A percentile compares a stretch with the other conserved stretches of the same genome.
Conservation (phyloP, 2,797 vertebrate genomes). For the Tenualosa ilisha region DNA sequence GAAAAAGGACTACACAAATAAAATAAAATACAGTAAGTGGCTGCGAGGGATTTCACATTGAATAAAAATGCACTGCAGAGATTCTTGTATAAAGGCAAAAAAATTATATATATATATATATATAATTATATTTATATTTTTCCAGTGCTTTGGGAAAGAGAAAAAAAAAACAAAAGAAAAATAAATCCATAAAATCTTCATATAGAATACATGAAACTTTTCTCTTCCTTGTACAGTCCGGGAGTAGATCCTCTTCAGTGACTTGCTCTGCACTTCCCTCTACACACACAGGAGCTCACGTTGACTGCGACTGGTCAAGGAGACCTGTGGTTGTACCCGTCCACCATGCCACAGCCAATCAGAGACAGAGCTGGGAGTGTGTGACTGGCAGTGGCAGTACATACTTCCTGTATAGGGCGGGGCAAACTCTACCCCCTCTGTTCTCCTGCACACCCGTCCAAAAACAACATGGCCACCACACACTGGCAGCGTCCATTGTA, state of each 20-base stretch:
- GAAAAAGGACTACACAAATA: conserved; percentile 62
- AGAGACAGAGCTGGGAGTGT: conserved; percentile 12
- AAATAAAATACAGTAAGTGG: conserved; percentile 74
- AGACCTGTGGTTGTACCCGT: neutral
- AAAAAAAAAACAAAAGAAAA: conserved; percentile 60
- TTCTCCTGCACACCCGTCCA: neutral
- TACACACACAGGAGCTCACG: neutral
- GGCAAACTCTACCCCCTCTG: neutral
- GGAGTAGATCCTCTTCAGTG: neutral
- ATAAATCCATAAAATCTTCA: conserved; percentile 59
- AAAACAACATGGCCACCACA: neutral
- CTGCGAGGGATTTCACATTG: conserved; percentile 73
- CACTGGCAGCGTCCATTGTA: neutral
- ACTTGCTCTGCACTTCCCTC: neutral
- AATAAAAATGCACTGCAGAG: conserved; percentile 71
- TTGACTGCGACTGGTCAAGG: neutral
- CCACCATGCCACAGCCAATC: conserved; percentile 2
- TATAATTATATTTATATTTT: conserved; percentile 54
- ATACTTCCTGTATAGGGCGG: neutral
- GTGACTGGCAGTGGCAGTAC: neutral
- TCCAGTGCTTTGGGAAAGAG: conserved; percentile 77
- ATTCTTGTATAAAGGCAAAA: conserved; percentile 74
- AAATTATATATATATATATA: conserved; percentile 46
- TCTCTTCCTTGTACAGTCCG: conserved; percentile 45
- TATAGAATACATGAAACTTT: conserved; percentile 47